Evolutionary conservation across 1,140 invertebrate species (phyloP).

Genomic region (Drosophila hydei): DNA sequence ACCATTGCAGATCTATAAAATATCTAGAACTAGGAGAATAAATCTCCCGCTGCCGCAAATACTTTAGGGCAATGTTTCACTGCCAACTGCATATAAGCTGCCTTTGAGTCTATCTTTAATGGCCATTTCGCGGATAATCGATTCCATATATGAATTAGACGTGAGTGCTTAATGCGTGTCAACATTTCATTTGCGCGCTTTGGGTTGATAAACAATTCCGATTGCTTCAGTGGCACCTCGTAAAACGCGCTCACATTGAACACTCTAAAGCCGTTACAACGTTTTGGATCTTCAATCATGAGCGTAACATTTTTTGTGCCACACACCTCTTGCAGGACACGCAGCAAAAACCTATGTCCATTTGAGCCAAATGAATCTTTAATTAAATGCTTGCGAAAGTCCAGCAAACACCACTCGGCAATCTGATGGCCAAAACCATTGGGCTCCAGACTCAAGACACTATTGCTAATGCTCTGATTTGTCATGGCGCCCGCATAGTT

Average conservation of each 20-base stretch:
- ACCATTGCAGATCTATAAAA: too few species aligned
- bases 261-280: conserved; percentile 87
- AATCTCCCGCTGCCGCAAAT: conserved; percentile 15
- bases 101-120: not conserved
- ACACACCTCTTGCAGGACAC: conserved; percentile 86
- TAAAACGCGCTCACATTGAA: conserved; percentile 87
- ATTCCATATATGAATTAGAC: conserved; percentile 61
- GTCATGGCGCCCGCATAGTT: conserved; percentile 88
- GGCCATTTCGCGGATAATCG: not conserved
- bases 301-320: conserved; percentile 78
- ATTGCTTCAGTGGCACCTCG: conserved; percentile 55
- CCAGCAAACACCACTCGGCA: conserved; percentile 85
- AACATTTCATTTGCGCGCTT: conserved; percentile 84
- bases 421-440: conserved; percentile 85
- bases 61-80: conserved; percentile 12
- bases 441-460: conserved; percentile 87
- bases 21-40: not conserved
- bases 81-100: conserved; percentile 9
- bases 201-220: conserved; percentile 50
- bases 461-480: conserved; percentile 86
- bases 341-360: conserved; percentile 86
- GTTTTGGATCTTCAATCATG: conserved; percentile 84
- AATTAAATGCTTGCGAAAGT: conserved; percentile 86
- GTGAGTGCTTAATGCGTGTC: conserved; percentile 84
- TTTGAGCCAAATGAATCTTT: conserved; percentile 88